A percentile compares a stretch with the other conserved stretches of the same genome.
phyloP scores from a whole-genome alignment of 2,888 invertebrate genomes.

The Hyposoter didymator region DNA sequence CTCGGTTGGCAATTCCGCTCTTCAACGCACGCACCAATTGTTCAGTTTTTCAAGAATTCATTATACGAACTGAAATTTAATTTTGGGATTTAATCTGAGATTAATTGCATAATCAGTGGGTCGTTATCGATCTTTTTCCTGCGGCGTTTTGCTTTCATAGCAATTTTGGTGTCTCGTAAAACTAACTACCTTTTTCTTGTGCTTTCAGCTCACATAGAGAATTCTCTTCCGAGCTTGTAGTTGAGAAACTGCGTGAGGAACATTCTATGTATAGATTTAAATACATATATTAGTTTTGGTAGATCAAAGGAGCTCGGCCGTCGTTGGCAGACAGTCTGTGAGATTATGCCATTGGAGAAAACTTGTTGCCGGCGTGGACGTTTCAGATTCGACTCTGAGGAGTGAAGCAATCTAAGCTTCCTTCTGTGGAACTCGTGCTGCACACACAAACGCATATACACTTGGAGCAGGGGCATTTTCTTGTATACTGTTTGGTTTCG shows the following conservation, averaged over 20 bases:
- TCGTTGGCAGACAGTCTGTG: constrained; percentile 39
- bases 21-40: background rate
- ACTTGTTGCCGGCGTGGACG: constrained; percentile 65
- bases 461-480: background rate
- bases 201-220: background rate
- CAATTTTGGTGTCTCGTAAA: background rate
- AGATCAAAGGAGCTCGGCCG: constrained; percentile 59
- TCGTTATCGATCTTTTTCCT: background rate
- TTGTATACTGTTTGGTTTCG: background rate
- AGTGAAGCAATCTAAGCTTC: constrained; percentile 53
- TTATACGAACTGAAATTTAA: background rate
- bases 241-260: background rate
- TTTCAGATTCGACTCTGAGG: constrained; percentile 56
- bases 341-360: constrained; percentile 62
- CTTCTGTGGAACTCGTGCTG: background rate
- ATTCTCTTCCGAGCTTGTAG: background rate
- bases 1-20: too few relatives aligned
- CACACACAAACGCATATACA: background rate
- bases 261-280: constrained; percentile 11
- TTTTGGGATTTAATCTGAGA: background rate
- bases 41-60: background rate
- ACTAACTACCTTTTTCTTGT: constrained; percentile 8
- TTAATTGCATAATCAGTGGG: background rate
- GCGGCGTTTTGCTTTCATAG: background rate
- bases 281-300: constrained; percentile 34